Percentiles rank a stretch among this genome's conserved stretches.
phyloP scores from a whole-genome alignment of 1,140 invertebrate species.

The Dendroctonus ponderosae region DNA sequence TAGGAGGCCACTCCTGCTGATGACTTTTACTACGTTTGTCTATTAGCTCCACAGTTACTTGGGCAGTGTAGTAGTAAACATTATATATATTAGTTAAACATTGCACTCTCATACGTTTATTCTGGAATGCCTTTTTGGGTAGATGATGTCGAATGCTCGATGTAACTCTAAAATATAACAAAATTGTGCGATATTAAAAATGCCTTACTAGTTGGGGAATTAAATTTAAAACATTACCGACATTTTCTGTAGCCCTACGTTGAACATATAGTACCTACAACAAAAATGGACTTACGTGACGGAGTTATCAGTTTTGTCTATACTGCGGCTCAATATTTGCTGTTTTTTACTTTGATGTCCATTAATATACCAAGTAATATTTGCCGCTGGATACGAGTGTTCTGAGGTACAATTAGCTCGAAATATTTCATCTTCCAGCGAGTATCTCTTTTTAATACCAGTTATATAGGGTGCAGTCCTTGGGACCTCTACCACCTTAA shows the following conservation, averaged over 20 bases:
- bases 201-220: too few relatives aligned
- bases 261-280: background rate
- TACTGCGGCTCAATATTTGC: conserved; percentile 5
- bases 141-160: conserved; percentile 18
- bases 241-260: background rate
- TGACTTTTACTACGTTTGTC: conserved; percentile 1
- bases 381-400: conserved; percentile 22
- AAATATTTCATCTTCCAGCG: conserved; percentile 3
- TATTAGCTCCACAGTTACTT: conserved; percentile 4
- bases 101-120: conserved; percentile 13
- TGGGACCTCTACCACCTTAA: conserved; percentile 27
- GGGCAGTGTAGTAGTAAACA: conserved; percentile 12
- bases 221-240: background rate
- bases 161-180: conserved; percentile 21
- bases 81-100: conserved; percentile 25
- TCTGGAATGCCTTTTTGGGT: conserved; percentile 3
- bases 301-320: background rate
- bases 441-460: conserved; percentile 16
- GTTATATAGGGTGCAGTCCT: conserved; percentile 15
- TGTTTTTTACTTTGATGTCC: conserved; percentile 13
- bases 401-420: conserved; percentile 22
- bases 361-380: conserved; percentile 31
- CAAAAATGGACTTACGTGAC: conserved; percentile 1
- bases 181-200: too few relatives aligned
- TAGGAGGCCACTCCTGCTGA: background rate